These are phyloP conservation scores for Tragelaphus strepsiceros DNA, from an alignment of 2,113 vertebrate genomes.

Conservation along the genomic window DNA sequence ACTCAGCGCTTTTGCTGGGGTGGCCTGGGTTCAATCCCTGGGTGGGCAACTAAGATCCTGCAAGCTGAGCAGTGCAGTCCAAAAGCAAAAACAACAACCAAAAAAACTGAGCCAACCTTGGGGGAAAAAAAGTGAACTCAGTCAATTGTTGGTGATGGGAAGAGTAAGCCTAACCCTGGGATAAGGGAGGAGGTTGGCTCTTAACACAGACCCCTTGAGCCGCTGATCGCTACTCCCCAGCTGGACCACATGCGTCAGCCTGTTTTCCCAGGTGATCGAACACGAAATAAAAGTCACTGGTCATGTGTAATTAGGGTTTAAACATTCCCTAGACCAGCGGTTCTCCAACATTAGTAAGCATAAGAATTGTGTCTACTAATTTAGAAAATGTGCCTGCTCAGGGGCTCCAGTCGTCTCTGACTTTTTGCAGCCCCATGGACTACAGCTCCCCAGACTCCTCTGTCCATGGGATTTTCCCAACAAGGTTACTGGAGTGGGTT, in stretches of 20 bases:
- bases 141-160: rapidly evolving
- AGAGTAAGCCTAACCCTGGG: background rate
- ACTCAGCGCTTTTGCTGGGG: rapidly evolving
- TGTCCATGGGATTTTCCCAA: background rate
- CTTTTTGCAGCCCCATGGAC: background rate
- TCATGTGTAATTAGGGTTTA: background rate
- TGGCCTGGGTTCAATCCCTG: background rate
- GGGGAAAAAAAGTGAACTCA: background rate
- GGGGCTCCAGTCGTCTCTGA: background rate
- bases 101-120: background rate
- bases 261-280: background rate
- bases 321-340: background rate
- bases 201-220: rapidly evolving
- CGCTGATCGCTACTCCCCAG: background rate
- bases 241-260: background rate
- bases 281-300: background rate
- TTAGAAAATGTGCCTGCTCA: background rate
- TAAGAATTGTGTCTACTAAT: background rate
- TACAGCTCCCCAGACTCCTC: background rate
- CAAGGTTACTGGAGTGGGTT: background rate
- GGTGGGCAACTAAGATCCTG: background rate
- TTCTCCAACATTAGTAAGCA: background rate
- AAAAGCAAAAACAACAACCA: background rate
- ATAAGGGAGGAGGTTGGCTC: background rate
- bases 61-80: background rate